Conservation (phyloP, 2,888 invertebrate genomes). For the Sphinx pinastri region DNA sequence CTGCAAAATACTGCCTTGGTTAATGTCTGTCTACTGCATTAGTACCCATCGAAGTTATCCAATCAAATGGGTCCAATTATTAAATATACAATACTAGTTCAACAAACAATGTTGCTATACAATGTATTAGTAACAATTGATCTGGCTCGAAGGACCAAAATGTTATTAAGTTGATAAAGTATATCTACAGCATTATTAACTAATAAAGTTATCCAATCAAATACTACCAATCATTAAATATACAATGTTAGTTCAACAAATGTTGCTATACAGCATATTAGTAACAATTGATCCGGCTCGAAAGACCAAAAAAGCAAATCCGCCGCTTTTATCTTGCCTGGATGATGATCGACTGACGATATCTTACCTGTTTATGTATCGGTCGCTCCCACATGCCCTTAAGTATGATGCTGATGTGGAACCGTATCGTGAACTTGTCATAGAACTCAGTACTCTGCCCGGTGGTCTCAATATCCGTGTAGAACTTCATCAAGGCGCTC, state of each 20-base stretch:
- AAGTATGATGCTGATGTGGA: conserved; percentile 98
- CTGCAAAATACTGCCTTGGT: conserved; percentile 51
- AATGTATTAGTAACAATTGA: too few species aligned
- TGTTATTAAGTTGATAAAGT: too few species aligned
- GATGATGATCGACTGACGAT: too few species aligned
- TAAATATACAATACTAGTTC: too few species aligned
- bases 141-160: too few species aligned
- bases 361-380: conserved; percentile 88
- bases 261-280: too few species aligned
- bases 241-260: too few species aligned
- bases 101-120: too few species aligned
- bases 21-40: not conserved
- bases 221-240: too few species aligned
- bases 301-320: not conserved
- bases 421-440: conserved; percentile 99
- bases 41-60: not conserved
- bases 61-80: too few species aligned
- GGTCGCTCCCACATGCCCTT: conserved; percentile 98
- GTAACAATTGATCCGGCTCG: not conserved
- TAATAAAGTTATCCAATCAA: not conserved
- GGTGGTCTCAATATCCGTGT: conserved; percentile 98
- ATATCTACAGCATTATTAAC: not conserved
- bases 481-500: conserved; percentile 98
- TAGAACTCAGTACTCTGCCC: conserved; percentile 99
- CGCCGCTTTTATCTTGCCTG: too few species aligned